A percentile compares a stretch with the other conserved stretches of the same genome.
These are phyloP conservation scores for Drosophila sordidapex DNA, from an alignment of 2,888 invertebrate genomes.

Conservation along the genomic window DNA sequence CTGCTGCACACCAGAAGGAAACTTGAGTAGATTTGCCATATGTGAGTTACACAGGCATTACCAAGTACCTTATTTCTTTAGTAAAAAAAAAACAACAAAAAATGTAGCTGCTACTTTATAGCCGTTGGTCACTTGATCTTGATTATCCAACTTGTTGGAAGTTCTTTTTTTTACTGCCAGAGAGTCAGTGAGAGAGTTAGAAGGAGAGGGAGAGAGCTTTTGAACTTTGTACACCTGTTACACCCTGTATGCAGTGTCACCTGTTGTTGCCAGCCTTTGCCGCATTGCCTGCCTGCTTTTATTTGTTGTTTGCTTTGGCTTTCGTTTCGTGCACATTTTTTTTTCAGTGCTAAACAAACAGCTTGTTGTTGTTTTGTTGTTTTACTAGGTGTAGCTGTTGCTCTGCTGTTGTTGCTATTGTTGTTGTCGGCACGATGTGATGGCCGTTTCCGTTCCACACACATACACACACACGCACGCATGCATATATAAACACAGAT, in stretches of 20 bases:
- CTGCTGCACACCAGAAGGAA: constrained; percentile 42
- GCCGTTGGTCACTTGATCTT: constrained; percentile 47
- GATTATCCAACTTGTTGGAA: constrained; percentile 21
- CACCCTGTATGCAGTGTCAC: constrained; percentile 67
- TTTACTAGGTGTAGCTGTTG: constrained; percentile 70
- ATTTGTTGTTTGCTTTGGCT: constrained; percentile 66
- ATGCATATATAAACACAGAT: constrained; percentile 5
- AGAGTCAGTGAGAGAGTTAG: neutral
- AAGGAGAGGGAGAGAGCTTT: constrained; percentile 12
- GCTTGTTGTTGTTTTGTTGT: constrained; percentile 68
- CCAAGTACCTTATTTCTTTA: constrained; percentile 2
- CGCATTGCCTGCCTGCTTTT: constrained; percentile 41
- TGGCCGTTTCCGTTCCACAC: constrained; percentile 84
- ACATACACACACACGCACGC: constrained; percentile 22
- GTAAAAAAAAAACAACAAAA: neutral
- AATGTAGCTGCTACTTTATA: constrained; percentile 19
- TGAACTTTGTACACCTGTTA: constrained; percentile 68
- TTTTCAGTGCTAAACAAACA: constrained; percentile 76
- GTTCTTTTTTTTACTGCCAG: constrained; percentile 2
- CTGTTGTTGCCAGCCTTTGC: constrained; percentile 55
- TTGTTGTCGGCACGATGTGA: constrained; percentile 80
- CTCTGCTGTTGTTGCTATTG: constrained; percentile 54
- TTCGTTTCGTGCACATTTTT: constrained; percentile 49
- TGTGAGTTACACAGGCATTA: constrained; percentile 37
- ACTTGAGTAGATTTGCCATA: constrained; percentile 73